A percentile compares a stretch with the other conserved stretches of the same genome.
Conservation (phyloP, 1,140 invertebrate genomes). For the Cephus cinctus region DNA sequence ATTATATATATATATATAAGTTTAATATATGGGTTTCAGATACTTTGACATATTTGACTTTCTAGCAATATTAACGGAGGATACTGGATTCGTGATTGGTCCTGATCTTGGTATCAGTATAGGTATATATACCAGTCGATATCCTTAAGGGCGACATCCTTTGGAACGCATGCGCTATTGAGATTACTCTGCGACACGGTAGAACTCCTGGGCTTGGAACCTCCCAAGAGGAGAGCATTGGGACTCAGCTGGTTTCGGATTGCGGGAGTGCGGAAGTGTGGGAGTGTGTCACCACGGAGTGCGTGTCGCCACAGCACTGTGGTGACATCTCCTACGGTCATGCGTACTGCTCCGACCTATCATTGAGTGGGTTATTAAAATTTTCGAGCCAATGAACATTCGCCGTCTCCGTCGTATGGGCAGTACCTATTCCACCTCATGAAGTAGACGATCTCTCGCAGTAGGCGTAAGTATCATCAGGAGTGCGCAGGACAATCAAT, state of each 20-base stretch:
- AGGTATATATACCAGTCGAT: not conserved
- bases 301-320: slow-evolving; percentile 20
- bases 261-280: too few relatives aligned
- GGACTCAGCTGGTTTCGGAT: too few relatives aligned
- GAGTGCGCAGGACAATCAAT: slow-evolving; percentile 13
- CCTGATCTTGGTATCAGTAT: too few relatives aligned
- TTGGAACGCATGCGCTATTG: slow-evolving; percentile 11
- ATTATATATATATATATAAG: too few relatives aligned
- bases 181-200: too few relatives aligned
- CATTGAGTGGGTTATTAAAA: slow-evolving; percentile 52
- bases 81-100: too few relatives aligned
- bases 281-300: slow-evolving; percentile 39
- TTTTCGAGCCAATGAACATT: slow-evolving; percentile 53
- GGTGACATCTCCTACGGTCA: slow-evolving; percentile 51
- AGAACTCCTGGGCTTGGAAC: too few relatives aligned
- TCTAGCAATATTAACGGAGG: too few relatives aligned
- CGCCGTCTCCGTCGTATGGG: slow-evolving; percentile 25
- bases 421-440: slow-evolving; percentile 22
- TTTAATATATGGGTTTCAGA: too few relatives aligned
- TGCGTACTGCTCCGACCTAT: slow-evolving; percentile 54
- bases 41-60: too few relatives aligned
- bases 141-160: slow-evolving; percentile 37
- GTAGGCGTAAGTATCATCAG: too few relatives aligned
- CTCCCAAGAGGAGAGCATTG: not conserved
- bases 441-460: slow-evolving; percentile 9